Percentiles rank a stretch among this genome's conserved stretches.
Conservation (phyloP, 2,113 vertebrate genomes). For the Xiphophorus maculatus region DNA sequence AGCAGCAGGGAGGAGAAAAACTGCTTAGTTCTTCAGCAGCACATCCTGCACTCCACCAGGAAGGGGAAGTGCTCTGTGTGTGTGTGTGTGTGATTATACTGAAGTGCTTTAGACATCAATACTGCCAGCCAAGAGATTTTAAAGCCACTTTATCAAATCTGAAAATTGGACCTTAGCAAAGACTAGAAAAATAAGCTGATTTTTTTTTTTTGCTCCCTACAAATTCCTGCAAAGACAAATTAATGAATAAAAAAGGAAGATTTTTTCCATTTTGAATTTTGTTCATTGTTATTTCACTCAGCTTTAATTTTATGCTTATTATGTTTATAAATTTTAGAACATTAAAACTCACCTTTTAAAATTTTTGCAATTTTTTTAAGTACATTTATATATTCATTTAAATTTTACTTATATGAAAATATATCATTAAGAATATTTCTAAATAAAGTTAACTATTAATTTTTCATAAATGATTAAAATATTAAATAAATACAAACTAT, state of each 20-base stretch:
- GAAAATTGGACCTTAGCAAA: conserved; percentile 43
- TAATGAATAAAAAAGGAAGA: neutral
- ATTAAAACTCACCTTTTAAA: too few species aligned
- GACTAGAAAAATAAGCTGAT: conserved; percentile 25
- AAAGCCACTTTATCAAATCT: conserved; percentile 54
- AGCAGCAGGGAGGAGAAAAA: conserved; percentile 53
- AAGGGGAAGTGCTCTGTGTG: conserved; percentile 58
- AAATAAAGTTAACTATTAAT: too few species aligned
- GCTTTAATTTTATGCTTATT: too few species aligned
- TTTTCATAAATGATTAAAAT: too few species aligned
- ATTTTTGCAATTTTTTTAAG: too few species aligned
- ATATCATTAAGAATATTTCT: too few species aligned
- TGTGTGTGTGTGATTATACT: conserved; percentile 45
- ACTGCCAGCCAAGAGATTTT: conserved; percentile 58
- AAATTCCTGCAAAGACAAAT: neutral
- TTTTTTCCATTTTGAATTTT: neutral
- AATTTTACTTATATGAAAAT: too few species aligned
- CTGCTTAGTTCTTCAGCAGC: conserved; percentile 70
- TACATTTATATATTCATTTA: too few species aligned
- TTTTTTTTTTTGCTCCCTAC: neutral
- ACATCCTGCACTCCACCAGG: conserved; percentile 73
- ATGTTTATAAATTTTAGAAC: too few species aligned
- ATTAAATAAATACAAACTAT: too few species aligned
- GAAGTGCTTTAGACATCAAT: conserved; percentile 75
- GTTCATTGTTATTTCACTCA: too few species aligned